Evolutionary conservation across 2,797 vertebrate species (phyloP).

Genomic region (Crenichthys baileyi): DNA sequence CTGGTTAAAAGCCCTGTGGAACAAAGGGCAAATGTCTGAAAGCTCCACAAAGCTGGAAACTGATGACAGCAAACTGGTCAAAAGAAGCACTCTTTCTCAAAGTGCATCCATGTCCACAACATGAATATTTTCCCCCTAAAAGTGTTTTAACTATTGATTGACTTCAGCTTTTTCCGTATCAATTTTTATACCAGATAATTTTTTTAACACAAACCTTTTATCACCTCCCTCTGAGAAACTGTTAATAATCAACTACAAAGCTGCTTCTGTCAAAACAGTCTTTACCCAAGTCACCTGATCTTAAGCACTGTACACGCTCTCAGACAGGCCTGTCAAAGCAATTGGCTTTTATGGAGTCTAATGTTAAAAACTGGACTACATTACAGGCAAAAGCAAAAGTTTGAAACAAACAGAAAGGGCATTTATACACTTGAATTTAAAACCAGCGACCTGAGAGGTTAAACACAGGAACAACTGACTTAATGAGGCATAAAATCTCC

Average conservation of each 20-base stretch:
- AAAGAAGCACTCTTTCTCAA: not conserved
- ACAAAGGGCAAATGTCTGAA: constrained; percentile 1
- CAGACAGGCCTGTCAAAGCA: constrained; percentile 25
- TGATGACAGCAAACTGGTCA: not conserved
- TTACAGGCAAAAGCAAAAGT: constrained; percentile 30
- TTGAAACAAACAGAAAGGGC: constrained; percentile 17
- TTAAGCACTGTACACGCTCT: constrained; percentile 33
- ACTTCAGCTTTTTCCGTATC: not conserved
- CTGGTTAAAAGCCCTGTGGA: constrained; percentile 42
- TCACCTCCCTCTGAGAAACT: constrained; percentile 16
- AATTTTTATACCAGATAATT: not conserved
- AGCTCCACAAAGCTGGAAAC: not conserved
- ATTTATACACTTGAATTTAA: not conserved
- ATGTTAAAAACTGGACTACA: constrained; percentile 23
- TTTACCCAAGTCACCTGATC: constrained; percentile 61
- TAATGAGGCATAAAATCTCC: not conserved
- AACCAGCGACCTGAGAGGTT: constrained; percentile 3
- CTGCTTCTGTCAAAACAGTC: constrained; percentile 50
- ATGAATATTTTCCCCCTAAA: not conserved
- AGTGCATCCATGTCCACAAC: too few species aligned
- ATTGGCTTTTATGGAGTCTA: constrained; percentile 30
- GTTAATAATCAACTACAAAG: constrained; percentile 72
- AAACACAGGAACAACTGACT: not conserved
- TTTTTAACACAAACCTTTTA: not conserved
- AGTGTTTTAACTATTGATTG: constrained; percentile 3